phyloP scores from a whole-genome alignment of 2,888 invertebrate genomes.

The Galeopsomyia nigrocyanea region DNA sequence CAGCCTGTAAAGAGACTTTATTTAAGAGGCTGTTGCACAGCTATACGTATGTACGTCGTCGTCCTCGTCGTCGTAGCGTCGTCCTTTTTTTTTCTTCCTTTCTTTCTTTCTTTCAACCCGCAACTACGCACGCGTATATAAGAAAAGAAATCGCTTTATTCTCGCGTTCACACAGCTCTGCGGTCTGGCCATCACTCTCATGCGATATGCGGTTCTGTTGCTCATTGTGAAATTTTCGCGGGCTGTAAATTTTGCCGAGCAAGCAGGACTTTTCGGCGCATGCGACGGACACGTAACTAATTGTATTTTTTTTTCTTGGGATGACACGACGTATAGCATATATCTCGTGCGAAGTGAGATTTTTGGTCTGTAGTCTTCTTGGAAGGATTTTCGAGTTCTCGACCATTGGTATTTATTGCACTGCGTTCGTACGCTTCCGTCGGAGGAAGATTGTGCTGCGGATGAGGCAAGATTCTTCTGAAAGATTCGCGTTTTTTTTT shows the following conservation, averaged over 20 bases:
- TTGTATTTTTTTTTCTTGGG: neutral
- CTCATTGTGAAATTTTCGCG: slow-evolving; percentile 28
- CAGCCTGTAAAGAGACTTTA: slow-evolving; percentile 55
- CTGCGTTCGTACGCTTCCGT: slow-evolving; percentile 7
- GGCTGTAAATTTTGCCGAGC: slow-evolving; percentile 30
- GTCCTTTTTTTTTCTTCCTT: too few species aligned
- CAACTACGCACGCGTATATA: neutral
- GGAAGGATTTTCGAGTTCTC: slow-evolving; percentile 37
- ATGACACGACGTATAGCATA: too few species aligned
- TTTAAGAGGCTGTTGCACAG: slow-evolving; percentile 51
- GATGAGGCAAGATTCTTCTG: neutral
- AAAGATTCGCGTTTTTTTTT: slow-evolving; percentile 6
- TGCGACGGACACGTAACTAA: neutral
- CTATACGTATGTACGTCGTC: neutral
- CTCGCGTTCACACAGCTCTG: neutral
- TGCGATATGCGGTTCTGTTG: neutral
- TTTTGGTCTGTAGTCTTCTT: slow-evolving; percentile 6
- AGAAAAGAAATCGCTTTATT: slow-evolving; percentile 37
- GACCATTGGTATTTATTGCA: slow-evolving; percentile 43
- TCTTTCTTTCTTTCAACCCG: neutral
- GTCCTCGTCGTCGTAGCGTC: slow-evolving; percentile 17
- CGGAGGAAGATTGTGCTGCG: slow-evolving; percentile 18
- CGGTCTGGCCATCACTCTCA: too few species aligned
- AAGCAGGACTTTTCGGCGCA: neutral
- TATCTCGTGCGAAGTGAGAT: too few species aligned